These are phyloP conservation scores for Eristalis tenax DNA, from an alignment of 2,888 invertebrate genomes.

Conservation along the genomic window DNA sequence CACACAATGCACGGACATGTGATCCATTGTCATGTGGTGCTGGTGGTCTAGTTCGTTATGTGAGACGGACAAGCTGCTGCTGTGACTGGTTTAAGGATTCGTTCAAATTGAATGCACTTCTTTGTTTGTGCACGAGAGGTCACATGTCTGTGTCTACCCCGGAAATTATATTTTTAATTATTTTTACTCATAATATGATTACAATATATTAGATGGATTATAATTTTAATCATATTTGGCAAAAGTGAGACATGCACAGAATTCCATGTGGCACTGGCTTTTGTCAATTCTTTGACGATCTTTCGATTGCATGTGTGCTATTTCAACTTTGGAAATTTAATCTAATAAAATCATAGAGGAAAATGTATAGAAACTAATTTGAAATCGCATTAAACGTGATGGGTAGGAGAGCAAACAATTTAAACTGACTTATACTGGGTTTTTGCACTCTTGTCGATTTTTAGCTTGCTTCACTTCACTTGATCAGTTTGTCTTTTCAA, in stretches of 20 bases:
- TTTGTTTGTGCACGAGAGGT: constrained; percentile 46
- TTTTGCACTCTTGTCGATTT: too few relatives aligned
- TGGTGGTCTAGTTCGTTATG: constrained; percentile 41
- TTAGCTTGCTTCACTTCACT: too few relatives aligned
- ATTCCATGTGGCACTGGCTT: neutral
- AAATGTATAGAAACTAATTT: too few relatives aligned
- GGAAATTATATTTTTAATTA: constrained; percentile 40
- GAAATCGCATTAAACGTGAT: too few relatives aligned
- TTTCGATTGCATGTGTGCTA: too few relatives aligned
- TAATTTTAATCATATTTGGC: constrained; percentile 36
- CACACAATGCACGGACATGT: constrained; percentile 45
- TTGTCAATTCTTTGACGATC: too few relatives aligned
- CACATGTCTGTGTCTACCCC: constrained; percentile 27
- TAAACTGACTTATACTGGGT: too few relatives aligned
- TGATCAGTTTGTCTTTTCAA: too few relatives aligned
- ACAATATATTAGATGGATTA: constrained; percentile 27
- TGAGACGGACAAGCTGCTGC: constrained; percentile 29
- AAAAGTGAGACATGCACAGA: neutral
- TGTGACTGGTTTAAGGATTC: constrained; percentile 48
- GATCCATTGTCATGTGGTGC: constrained; percentile 58
- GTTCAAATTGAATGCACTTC: constrained; percentile 54
- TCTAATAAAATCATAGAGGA: too few relatives aligned
- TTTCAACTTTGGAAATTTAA: too few relatives aligned
- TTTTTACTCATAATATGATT: constrained; percentile 39
- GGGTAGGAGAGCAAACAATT: too few relatives aligned